Evolutionary conservation across 2,113 vertebrate genomes (phyloP).

Genomic region (Megatriorchis doriae): DNA sequence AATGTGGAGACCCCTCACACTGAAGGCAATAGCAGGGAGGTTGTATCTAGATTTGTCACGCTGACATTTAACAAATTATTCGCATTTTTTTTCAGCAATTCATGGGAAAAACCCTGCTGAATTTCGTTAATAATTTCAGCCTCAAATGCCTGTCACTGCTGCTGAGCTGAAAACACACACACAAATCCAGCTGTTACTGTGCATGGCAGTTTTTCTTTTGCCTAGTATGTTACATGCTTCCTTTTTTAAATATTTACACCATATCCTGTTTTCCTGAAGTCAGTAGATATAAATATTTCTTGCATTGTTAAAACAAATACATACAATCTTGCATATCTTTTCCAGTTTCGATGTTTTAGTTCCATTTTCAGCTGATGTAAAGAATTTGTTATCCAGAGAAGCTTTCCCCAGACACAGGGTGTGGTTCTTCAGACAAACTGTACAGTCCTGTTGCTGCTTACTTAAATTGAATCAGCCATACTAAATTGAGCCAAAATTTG

Average conservation of each 20-base stretch:
- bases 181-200: background rate
- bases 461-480: background rate
- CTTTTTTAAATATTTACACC: background rate
- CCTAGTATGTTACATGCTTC: background rate
- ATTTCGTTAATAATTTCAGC: background rate
- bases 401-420: background rate
- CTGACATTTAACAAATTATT: background rate
- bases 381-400: background rate
- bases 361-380: background rate
- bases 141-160: background rate
- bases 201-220: background rate
- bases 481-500: background rate
- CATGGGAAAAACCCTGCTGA: background rate
- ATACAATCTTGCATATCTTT: background rate
- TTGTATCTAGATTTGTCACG: background rate
- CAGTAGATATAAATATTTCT: background rate
- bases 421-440: background rate
- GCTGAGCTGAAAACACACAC: background rate
- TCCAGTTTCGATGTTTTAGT: background rate
- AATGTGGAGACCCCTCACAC: background rate
- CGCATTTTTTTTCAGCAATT: background rate
- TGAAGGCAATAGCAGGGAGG: background rate
- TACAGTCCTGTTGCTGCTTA: background rate
- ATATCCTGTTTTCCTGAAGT: slow-evolving; percentile 29
- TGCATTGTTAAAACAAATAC: background rate